phyloP scores from a whole-genome alignment of 1,140 invertebrate species.

The Rhagoletis pomonella region DNA sequence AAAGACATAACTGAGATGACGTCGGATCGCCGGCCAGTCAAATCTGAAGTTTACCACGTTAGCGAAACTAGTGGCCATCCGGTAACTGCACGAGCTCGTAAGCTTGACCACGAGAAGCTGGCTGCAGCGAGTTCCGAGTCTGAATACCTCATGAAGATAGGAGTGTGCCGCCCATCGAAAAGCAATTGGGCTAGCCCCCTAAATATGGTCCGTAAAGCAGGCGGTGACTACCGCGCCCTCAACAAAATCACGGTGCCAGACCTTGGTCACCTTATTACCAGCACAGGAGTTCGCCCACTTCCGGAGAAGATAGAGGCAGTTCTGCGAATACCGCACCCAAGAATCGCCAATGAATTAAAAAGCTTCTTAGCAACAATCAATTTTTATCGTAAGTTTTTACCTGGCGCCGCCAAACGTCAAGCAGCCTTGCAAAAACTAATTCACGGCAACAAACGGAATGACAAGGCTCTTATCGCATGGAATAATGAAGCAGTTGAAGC shows the following conservation, averaged over 20 bases:
- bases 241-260: background rate
- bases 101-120: background rate
- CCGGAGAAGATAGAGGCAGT: conserved; percentile 27
- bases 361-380: conserved; percentile 29
- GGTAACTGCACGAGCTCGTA: background rate
- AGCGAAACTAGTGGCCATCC: background rate
- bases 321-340: too few species aligned
- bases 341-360: background rate
- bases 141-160: background rate
- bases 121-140: background rate
- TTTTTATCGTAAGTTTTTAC: conserved; percentile 48
- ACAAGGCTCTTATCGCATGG: conserved; percentile 61
- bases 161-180: too few species aligned
- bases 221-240: too few species aligned
- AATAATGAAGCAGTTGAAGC: conserved; percentile 56
- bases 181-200: too few species aligned
- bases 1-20: background rate
- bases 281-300: conserved; percentile 26
- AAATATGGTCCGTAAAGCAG: background rate
- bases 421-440: background rate
- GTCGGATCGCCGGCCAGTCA: background rate
- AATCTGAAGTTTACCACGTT: background rate
- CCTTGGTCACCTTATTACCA: background rate
- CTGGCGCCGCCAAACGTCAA: background rate
- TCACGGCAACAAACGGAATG: conserved; percentile 56